A percentile compares a stretch with the other conserved stretches of the same genome.
Evolutionary conservation across 1,140 invertebrate species (phyloP).

Genomic region (Physella acuta): DNA sequence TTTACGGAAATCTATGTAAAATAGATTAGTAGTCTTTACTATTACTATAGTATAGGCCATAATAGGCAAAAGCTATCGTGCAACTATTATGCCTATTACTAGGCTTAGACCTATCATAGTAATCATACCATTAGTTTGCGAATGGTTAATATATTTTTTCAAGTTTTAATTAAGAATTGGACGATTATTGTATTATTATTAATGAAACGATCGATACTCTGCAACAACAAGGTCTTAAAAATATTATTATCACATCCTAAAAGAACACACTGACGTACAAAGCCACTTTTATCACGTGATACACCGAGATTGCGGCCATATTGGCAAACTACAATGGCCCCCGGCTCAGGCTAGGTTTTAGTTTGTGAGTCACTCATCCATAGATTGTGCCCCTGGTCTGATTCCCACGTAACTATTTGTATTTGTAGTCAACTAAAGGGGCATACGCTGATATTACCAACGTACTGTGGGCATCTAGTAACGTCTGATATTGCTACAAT

Average conservation of each 20-base stretch:
- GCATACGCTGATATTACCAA: not conserved
- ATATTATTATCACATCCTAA: not conserved
- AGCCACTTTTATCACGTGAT: conserved; percentile 25
- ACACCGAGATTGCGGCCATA: conserved; percentile 22
- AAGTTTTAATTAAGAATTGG: too few relatives aligned
- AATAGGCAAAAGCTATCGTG: too few relatives aligned
- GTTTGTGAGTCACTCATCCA: conserved; percentile 28
- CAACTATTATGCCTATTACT: too few relatives aligned
- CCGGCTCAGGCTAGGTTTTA: not conserved
- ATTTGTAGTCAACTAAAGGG: too few relatives aligned
- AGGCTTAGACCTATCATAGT: too few relatives aligned
- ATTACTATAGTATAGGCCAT: too few relatives aligned
- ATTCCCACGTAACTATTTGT: not conserved
- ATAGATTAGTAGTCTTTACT: too few relatives aligned
- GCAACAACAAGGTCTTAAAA: not conserved
- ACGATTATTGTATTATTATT: not conserved
- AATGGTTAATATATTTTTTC: too few relatives aligned
- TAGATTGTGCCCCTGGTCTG: not conserved
- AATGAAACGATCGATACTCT: not conserved
- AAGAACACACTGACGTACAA: conserved; percentile 15
- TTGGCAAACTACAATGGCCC: conserved; percentile 25
- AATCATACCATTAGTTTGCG: too few relatives aligned
- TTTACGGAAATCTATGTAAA: too few relatives aligned
- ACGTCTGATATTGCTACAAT: not conserved
- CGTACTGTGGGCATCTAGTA: not conserved